Base-by-base conservation (phyloP, 2,888 invertebrate species). In the Kuschelorhynchus macadamiae region DNA sequence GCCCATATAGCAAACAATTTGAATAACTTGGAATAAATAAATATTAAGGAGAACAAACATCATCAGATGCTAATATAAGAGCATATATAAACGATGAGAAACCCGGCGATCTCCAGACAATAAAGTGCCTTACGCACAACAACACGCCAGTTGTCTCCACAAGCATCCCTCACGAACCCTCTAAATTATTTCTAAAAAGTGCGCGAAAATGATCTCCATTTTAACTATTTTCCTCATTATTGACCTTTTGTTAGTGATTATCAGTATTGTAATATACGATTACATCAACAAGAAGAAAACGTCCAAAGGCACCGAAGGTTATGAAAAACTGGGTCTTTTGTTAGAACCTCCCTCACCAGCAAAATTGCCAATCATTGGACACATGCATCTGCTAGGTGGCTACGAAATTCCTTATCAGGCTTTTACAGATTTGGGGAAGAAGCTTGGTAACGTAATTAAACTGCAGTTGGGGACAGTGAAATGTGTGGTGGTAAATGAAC, bases 341-440 rank as follows among this genome's bases (percentile, higher is more conserved):
- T 25, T 60, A 8, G 82, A 85, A 53, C 84, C 87, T 41, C 88
- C 88, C 0, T 85, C 85, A n/a, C 87, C 87, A 5, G 85, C 83
- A 71, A 83, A 85, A 1, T 83, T 86, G 77, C 89, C 89, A 9
- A 80, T 89, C 44, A 81, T 89, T 32, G 89, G 89, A 14, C 87
- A 87, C 56, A 82, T 89, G 9, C 86, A 87, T 71, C 81, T 87
- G 8, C 77, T 89, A 72, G 86, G 85, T 2, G 86, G 87, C 11
- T 87, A 88, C 78, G 86, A 87, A 69, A 85, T 88, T 1, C 89
- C 89, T 0, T 89, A 88, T 77, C 86, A 88, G 75, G 88, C 87
- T 0, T 89, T 89, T 77, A 83, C 82, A 18, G 83, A 82, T 16
- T 80, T 89, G 32, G 85, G 84, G 30, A 81, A 81, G 70, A 82